Base-by-base conservation (phyloP, 2,888 invertebrate species). In the Conomelus anceps region DNA sequence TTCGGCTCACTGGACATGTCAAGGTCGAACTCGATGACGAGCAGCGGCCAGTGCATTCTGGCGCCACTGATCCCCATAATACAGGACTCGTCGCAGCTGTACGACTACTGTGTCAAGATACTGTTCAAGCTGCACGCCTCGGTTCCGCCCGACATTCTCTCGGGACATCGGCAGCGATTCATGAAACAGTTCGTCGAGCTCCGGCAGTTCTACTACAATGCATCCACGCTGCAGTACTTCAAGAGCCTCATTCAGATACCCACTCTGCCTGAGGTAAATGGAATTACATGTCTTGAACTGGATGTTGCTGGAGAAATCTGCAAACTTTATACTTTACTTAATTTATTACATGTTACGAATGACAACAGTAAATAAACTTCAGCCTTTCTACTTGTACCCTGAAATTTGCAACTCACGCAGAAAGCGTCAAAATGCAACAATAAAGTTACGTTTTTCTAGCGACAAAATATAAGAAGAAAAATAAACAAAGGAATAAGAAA, bases 21-120 rank as follows among this genome's bases (percentile, higher is more conserved):
- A 1, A 96, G 98, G 85, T 97, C 98, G 85, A 99, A 98, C 93
- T 99, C 99, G 4, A 99, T 99, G 98, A 99, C 99, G 0, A 97
- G 96, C 90, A 97, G 98, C 90, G 99, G 99, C 0, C 99, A 99
- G 93, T 99, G 99, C 93, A 96, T 99, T 84, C 94, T 99, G 89
- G 98, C 99, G 9, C 99, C 99, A 0, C 94, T 99, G 89, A 98
- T 99, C 91, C 97, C 98, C 22, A 97, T 98, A 92, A 98, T 98
- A 91, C 97, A 99, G 94, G 99, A 99, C 93, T 98, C 99, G 0
- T 98, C 98, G 92, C 97, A 98, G 92, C 95, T 99, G 29, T 99
- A 99, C 93, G 99, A 99, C 94, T 97, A 98, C 93, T 96, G 98
- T 92, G 99, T 99, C 90, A 98, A 99, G 92, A 96, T 99, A 91